These are phyloP conservation scores for Branchipolynoe longqiensis DNA, from an alignment of 2,888 invertebrate genomes.

Conservation along the genomic window DNA sequence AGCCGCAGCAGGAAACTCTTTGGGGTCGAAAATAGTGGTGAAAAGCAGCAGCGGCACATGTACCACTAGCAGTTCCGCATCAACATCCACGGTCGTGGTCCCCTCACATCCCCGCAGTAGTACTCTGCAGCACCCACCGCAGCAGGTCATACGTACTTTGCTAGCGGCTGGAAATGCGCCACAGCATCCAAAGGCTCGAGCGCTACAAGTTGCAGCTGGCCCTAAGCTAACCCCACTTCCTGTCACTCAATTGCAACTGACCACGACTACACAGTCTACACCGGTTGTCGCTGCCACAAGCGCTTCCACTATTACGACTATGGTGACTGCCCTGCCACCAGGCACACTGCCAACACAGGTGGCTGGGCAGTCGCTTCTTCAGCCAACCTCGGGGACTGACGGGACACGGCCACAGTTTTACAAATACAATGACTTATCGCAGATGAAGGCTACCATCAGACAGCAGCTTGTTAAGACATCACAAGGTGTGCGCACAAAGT, in stretches of 20 bases:
- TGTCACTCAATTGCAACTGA: background rate
- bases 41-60: background rate
- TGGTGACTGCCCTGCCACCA: background rate
- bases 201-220: background rate
- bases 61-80: background rate
- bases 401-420: conserved; percentile 37
- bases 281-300: background rate
- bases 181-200: conserved; percentile 26
- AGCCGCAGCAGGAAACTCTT: conserved; percentile 26
- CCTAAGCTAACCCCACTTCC: background rate
- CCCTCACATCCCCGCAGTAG: background rate
- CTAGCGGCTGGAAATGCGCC: conserved; percentile 49
- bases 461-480: conserved; percentile 74
- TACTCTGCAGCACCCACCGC: background rate
- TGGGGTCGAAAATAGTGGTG: conserved; percentile 16
- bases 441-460: conserved; percentile 69
- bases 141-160: conserved; percentile 48
- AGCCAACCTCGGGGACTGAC: background rate
- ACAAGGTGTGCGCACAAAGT: conserved; percentile 61
- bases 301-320: background rate
- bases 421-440: conserved; percentile 45
- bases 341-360: background rate
- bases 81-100: background rate
- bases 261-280: background rate
- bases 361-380: background rate